Conservation (phyloP, 2,797 vertebrate species). For the Thamnophis elegans region DNA sequence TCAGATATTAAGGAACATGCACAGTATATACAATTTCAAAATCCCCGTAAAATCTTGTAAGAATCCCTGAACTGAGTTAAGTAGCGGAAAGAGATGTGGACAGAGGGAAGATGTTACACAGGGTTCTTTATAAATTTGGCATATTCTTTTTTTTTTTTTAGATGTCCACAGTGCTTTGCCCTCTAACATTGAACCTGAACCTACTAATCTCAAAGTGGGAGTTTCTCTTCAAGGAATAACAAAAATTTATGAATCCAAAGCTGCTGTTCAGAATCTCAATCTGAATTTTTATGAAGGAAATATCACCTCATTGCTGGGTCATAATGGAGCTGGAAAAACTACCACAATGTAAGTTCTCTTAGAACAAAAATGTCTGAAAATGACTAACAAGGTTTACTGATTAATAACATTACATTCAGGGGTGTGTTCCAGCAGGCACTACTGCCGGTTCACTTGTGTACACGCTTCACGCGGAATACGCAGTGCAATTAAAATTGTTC, state of each 20-base stretch:
- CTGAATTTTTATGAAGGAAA: constrained; percentile 93
- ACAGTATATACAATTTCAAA: background rate
- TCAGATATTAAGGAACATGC: background rate
- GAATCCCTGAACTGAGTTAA: background rate
- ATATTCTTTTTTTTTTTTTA: constrained; percentile 46
- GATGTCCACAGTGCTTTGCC: constrained; percentile 67
- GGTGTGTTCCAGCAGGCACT: too few relatives aligned
- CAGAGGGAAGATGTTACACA: background rate
- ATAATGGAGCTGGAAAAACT: constrained; percentile 97
- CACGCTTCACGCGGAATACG: too few relatives aligned
- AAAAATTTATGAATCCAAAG: constrained; percentile 84
- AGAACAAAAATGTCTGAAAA: background rate
- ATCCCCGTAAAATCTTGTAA: background rate
- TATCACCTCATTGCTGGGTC: constrained; percentile 92
- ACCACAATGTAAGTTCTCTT: constrained; percentile 87
- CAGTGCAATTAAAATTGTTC: too few relatives aligned
- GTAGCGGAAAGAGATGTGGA: background rate
- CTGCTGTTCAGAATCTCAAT: constrained; percentile 88
- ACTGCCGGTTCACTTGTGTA: too few relatives aligned
- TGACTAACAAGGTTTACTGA: background rate
- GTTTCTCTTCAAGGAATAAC: constrained; percentile 85
- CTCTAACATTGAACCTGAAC: constrained; percentile 77
- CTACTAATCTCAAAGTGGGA: constrained; percentile 81
- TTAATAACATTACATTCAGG: too few relatives aligned
- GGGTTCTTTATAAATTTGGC: background rate